Evolutionary conservation across 2,888 invertebrate species (phyloP), one percentile per base, ranked within the genome.

Genomic region (Chrysolina americana): DNA sequence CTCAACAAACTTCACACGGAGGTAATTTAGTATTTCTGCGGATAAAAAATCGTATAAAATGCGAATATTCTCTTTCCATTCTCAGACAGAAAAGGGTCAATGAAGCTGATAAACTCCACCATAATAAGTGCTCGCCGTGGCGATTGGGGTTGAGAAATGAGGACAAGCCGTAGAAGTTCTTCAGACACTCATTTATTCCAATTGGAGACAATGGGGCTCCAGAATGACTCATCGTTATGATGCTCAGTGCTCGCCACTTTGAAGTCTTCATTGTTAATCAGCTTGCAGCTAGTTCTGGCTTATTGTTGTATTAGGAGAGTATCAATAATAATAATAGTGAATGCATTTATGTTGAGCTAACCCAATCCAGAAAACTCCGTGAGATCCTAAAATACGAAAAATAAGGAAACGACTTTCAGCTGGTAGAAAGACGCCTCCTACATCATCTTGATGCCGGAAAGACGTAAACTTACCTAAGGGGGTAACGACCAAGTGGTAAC

Each of bases 161-260:
- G 59, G 9, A 10, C 59, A 59, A 28, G 59, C n/a, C 36, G n/a
- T 8, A 28, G 59, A 28, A 9, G 59, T 59, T 59, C 59, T 59
- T 59, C 17, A 59, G 59, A 59, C 59, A n/a, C 28, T n/a, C 28
- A 59, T 59, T 59, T 36, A 59, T 59, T 28, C 36, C 59, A 59
- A 59, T 59, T 59, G 19, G 59, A 17, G 59, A 59, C 36, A 59
- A 59, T 59, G 28, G 36, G 36, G 3, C 59, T 59, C 59, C 28
- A 36, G 59, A 17, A 59, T 28, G 15, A 59, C 28, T 59, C n/a
- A 59, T 59, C 17, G 13, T n/a, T 15, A 59, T 36, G 15, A 28
- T 28, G n/a, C 59, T 28, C n/a, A 9, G 36, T 23, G 21, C 3
- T 48, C 19, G 19, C 53, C 19, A 19, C 21, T 21, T 53, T n/a